Conservation (phyloP, 2,113 vertebrate genomes). For the Seriola dumerili region DNA sequence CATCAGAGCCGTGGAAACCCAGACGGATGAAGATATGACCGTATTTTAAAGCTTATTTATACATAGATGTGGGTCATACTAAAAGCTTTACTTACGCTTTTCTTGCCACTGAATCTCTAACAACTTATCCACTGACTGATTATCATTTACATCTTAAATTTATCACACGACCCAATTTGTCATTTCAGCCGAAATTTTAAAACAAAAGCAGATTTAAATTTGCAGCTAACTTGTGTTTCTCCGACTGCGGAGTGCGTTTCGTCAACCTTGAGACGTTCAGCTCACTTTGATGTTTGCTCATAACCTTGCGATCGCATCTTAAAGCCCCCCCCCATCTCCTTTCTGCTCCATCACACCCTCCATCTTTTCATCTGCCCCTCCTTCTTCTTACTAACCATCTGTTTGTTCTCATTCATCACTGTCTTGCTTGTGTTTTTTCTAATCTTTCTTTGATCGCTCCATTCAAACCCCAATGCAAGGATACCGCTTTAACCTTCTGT, state of each 20-base stretch:
- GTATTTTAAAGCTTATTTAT: too few species aligned
- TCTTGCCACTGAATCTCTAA: not conserved
- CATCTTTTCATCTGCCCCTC: slow-evolving; percentile 38
- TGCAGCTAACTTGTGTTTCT: not conserved
- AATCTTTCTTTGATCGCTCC: slow-evolving; percentile 38
- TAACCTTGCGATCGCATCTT: slow-evolving; percentile 47
- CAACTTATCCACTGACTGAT: not conserved
- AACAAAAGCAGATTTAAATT: not conserved
- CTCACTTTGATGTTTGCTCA: slow-evolving; percentile 6
- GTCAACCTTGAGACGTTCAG: slow-evolving; percentile 32
- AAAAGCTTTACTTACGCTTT: not conserved
- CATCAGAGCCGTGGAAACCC: too few species aligned
- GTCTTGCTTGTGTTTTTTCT: slow-evolving; percentile 29
- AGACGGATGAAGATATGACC: too few species aligned
- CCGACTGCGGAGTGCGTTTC: slow-evolving; percentile 2
- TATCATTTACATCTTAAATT: not conserved
- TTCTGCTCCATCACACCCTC: slow-evolving; percentile 46
- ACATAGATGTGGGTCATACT: not conserved
- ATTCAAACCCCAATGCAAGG: not conserved
- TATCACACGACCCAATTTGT: not conserved
- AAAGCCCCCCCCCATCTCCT: slow-evolving; percentile 13
- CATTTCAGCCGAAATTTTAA: not conserved
- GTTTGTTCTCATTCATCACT: slow-evolving; percentile 60
- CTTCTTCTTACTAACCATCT: slow-evolving; percentile 42
- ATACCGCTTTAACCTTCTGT: not conserved